Evolutionary conservation across 2,797 vertebrate genomes (phyloP), one percentile per base, ranked within the genome.

Genomic region (Diplodus sargus): DNA sequence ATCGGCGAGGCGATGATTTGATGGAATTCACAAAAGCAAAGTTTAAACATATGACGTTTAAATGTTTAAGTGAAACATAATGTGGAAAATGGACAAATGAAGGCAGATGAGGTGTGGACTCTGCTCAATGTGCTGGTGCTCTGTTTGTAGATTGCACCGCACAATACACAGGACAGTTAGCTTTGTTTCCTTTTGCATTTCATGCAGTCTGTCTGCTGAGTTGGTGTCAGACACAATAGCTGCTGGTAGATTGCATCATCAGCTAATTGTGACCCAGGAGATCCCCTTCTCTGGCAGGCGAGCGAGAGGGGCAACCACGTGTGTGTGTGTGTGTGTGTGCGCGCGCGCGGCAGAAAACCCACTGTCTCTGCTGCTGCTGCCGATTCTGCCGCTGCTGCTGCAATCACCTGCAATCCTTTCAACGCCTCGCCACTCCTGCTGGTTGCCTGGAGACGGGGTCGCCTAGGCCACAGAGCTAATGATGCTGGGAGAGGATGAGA

Each of bases 341-440:
- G 61, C 77, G 69, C 69, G 70, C 62, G 75, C 5, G 12, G 12
- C 14, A 66, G 60, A 81, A 82, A 87, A 84, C 85, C 88, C 85
- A 73, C 80, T 76, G 74, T 80, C 54, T 74, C 78, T 70, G 71
- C 88, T 91, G 67, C 74, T 61, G 70, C 79, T 93, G 73, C 79
- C 72, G 73, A 79, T 91, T 88, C 80, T 91, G 91, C 82, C 59
- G 77, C 92, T 96, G 95, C 92, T 96, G 95, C 93, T 96, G 95
- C 95, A 96, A 95, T 96, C 93, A 91, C 79, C 91, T 94, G 95
- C 94, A 96, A 96, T 94, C 88, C 91, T 95, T 94, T 95, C 93
- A 90, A 45, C 53, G 87, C 81, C 83, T 85, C 76, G 66, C 79
- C 74, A 69, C 85, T 87, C 69, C 85, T 77, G 70, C 85, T 16